A percentile compares a stretch with the other conserved stretches of the same genome.
Conservation (phyloP, 2,113 vertebrate genomes). For the Caracal caracal region DNA sequence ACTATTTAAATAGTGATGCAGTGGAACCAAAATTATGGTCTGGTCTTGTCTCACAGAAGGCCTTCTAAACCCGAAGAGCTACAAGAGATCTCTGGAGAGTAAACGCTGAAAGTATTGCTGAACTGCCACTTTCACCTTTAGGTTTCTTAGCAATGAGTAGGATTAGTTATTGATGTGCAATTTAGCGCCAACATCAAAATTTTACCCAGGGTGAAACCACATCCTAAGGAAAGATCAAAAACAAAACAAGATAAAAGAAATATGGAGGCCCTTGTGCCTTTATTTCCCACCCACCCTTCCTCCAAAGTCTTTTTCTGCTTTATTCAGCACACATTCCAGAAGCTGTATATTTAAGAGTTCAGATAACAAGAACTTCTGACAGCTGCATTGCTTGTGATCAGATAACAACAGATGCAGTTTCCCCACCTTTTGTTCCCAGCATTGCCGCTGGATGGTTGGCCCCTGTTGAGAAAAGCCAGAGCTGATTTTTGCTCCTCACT, state of each 20-base stretch:
- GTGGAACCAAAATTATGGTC: constrained; percentile 58
- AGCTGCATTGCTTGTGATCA: not conserved
- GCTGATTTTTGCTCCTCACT: constrained; percentile 97
- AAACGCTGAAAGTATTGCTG: constrained; percentile 58
- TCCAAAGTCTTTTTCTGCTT: constrained; percentile 42
- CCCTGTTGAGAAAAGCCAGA: constrained; percentile 94
- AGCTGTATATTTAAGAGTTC: constrained; percentile 68
- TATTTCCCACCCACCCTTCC: not conserved
- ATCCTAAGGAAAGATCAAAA: constrained; percentile 24
- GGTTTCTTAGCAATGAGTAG: constrained; percentile 34
- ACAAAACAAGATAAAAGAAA: constrained; percentile 11
- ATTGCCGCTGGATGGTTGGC: constrained; percentile 82
- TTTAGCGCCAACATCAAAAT: constrained; percentile 60
- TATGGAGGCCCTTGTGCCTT: not conserved
- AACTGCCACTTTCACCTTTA: constrained; percentile 54
- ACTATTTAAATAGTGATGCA: constrained; percentile 53
- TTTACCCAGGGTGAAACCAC: constrained; percentile 48
- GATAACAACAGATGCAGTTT: constrained; percentile 57
- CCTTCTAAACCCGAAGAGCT: constrained; percentile 55
- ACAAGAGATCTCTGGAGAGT: constrained; percentile 64
- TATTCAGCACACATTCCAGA: constrained; percentile 66
- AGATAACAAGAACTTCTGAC: constrained; percentile 68
- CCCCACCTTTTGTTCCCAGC: constrained; percentile 93
- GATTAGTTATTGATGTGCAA: constrained; percentile 66
- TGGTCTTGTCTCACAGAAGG: constrained; percentile 54